A percentile compares a stretch with the other conserved stretches of the same genome.
Conservation (phyloP, 1,140 invertebrate genomes). For the Babylonia areolata region DNA sequence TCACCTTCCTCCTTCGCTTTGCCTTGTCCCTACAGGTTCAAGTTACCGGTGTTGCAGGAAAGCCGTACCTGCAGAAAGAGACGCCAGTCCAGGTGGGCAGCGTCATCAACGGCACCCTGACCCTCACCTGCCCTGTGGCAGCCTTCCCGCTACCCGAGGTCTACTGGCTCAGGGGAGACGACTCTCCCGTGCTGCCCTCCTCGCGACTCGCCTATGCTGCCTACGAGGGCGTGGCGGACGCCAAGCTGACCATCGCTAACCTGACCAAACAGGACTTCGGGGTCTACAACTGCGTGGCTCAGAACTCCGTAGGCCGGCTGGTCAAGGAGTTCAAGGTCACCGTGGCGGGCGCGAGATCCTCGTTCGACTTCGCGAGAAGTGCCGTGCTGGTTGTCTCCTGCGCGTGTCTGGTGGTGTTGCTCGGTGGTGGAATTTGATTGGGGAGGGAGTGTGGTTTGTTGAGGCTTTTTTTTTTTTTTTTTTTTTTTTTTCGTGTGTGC, state of each 20-base stretch:
- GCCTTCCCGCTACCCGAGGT: slow-evolving; percentile 17
- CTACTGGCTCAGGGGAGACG: slow-evolving; percentile 19
- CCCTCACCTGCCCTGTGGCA: slow-evolving; percentile 19
- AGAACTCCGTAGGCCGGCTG: slow-evolving; percentile 17
- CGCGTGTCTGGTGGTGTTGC: neutral
- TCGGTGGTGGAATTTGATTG: neutral
- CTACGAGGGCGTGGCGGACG: neutral
- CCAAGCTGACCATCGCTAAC: neutral
- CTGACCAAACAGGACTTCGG: slow-evolving; percentile 17
- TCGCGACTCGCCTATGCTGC: neutral
- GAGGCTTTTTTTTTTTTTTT: neutral
- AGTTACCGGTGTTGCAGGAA: too few relatives aligned
- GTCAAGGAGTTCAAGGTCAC: slow-evolving; percentile 25
- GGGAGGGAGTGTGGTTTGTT: neutral
- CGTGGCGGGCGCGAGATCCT: neutral
- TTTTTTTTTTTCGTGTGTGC: neutral
- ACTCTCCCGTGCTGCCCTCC: neutral
- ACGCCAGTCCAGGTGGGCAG: neutral
- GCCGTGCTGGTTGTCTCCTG: neutral
- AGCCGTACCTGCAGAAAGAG: slow-evolving; percentile 18
- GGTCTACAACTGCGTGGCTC: slow-evolving; percentile 15
- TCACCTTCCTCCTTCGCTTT: too few relatives aligned
- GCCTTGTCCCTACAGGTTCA: too few relatives aligned
- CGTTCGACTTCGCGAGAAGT: neutral
- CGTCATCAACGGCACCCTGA: slow-evolving; percentile 5